Evolutionary conservation across 2,888 invertebrate genomes (phyloP), one percentile per base, ranked within the genome.

Genomic region (Andrena camellia): DNA sequence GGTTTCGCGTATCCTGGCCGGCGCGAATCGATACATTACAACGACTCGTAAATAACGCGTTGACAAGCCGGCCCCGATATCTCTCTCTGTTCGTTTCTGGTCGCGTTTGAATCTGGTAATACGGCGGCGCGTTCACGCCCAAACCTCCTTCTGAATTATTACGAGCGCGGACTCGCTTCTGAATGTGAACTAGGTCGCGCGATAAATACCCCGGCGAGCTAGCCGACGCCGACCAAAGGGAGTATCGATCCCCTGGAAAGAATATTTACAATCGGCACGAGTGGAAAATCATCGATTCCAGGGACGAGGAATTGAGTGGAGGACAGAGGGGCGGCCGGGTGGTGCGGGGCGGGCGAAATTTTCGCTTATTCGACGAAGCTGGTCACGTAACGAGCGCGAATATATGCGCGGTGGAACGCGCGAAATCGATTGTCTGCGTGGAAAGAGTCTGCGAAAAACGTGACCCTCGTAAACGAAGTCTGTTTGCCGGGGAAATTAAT

Each of bases 41-140:
- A 84, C 75, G 76, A 73, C 73, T 57, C 89, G 84, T 87, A 89
- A 90, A 90, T 89, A 90, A 90, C 84, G 54, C 85, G 90, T 84
- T 84, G 90, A 90, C 90, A 86, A 84, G 83, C 71, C 74, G 70
- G 84, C 67, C 67, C 84, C 80, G 86, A 90, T 86, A 89, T 79
- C 87, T 78, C 78, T 78, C 78, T 78, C 79, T 82, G 73, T 78
- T 62, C 67, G 72, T 72, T 75, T 78, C 29, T 71, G 48, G 31
- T 35, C 64, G 73, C 59, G 52, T 57, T 57, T 62, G 60, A 68
- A 70, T 77, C 62, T 31, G 68, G 35, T 59, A 81, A 81, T 62
- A 42, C 66, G 52, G 50, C 26, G 48, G 26, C 66, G 57, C 64
- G 75, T 60, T 76, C 60, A 68, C 73, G 64, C 10, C 60, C 70